Evolutionary conservation across 2,113 vertebrate species (phyloP), one percentile per base, ranked within the genome.

Genomic region (Entelurus aequoreus): DNA sequence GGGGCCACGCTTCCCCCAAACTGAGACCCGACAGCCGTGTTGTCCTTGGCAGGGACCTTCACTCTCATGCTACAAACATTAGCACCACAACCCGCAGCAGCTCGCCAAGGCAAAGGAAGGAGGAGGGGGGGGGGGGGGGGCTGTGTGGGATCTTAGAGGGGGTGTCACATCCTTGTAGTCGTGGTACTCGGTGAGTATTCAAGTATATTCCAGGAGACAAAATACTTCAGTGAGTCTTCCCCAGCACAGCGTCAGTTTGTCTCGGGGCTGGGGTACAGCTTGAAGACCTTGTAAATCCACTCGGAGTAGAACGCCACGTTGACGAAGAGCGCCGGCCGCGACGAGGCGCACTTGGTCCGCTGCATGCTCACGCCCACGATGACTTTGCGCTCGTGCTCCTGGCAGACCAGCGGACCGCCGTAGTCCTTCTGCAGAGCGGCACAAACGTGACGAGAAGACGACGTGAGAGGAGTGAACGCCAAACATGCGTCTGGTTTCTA

Each of bases 261-360:
- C n/a, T 87, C 77, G 68, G 80, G 49, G 62, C 72, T 85, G 7
- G 88, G 88, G 70, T 90, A 91, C 60, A 86, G 77, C 71, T 76
- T 89, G 72, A 90, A 90, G 51, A 99, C 94, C 90, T 98, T 99
- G 74, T 94, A 93, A 84, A 99, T 98, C 96, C 96, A 98, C 72
- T 92, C 92, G 1, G 94, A 93, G 75, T 98, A 99, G 79, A 93
- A 96, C 0, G 96, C 94, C 48, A 98, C 95, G 19, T 94, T 92
- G 48, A 98, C 91, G 72, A 98, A 99, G 63, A 98, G 91, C 0
- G 93, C 94, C 7, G 96, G 95, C 37, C 94, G 93, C 36, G 82
- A 91, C 68, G 77, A 94, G 71, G 93, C 94, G 53, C 96, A 99
- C 52, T 96, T 96, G 0, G 95, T 92, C 54, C 95, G 93, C 62